Base-by-base conservation (phyloP, 2,888 invertebrate genomes). In the Papilio elwesi region DNA sequence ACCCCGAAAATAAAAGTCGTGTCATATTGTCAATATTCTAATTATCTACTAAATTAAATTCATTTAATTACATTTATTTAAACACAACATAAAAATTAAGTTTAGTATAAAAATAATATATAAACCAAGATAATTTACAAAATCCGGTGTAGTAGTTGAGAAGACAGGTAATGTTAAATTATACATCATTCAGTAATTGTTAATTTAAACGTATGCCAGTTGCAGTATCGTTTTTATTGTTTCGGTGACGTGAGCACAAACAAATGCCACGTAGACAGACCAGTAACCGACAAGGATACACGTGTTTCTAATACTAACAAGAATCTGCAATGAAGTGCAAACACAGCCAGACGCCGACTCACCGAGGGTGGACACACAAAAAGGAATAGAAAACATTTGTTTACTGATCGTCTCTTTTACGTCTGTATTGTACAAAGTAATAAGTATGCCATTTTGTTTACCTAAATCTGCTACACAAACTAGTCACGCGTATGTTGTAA, bases 281-380 rank as follows among this genome's bases (percentile, higher is more conserved):
- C n/a, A n/a, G 15, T 65, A 71, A 43, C 15, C 55, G 57, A n/a
- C 47, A 52, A 47, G 52, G 52, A 57, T 66, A 71, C 66, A 55
- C 48, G 52, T 64, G 43, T 67, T 68, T 68, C 55, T 53, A 53
- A 55, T 65, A 64, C 64, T 55, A 72, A 68, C 72, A 72, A 68
- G 72, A 72, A 68, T 64, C 72, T 72, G 72, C 72, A 68, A 72
- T 68, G 72, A 64, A 64, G 55, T 72, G 72, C 68, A 72, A 72
- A 72, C 72, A 72, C 57, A 38, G 64, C 72, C 63, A 72, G 72
- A 68, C 72, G 63, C 26, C 26, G 26, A 26, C 26, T 26, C 26
- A 26, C 55, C 43, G 68, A 72, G 72, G 68, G 68, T 38, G 68
- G 63, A 68, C 48, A 72, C 4, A 26, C 68, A 72, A 72, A 64